phyloP scores from a whole-genome alignment of 2,797 vertebrate genomes.

The Onychomys torridus region DNA sequence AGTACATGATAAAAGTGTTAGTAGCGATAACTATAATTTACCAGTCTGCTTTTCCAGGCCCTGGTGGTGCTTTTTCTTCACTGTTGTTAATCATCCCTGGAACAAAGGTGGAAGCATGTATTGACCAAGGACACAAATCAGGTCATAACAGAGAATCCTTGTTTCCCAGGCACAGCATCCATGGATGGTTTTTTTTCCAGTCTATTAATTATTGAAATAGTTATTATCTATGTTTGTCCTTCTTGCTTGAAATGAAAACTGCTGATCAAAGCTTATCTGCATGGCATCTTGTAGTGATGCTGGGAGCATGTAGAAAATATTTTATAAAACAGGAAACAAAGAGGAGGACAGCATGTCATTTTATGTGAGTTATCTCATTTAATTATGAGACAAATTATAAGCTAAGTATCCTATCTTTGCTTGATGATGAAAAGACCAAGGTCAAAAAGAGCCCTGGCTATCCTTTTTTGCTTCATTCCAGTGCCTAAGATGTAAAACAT shows the following conservation, averaged over 20 bases:
- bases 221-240: slow-evolving; percentile 84
- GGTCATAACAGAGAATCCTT: slow-evolving; percentile 73
- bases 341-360: slow-evolving; percentile 12
- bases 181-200: slow-evolving; percentile 69
- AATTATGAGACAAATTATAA: slow-evolving; percentile 49
- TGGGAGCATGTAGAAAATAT: neutral
- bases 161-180: slow-evolving; percentile 74
- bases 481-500: neutral
- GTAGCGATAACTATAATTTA: slow-evolving; percentile 47
- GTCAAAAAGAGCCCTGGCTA: slow-evolving; percentile 10
- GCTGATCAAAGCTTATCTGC: slow-evolving; percentile 75
- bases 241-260: slow-evolving; percentile 80
- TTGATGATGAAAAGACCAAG: slow-evolving; percentile 40
- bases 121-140: slow-evolving; percentile 70
- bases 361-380: slow-evolving; percentile 41
- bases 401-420: neutral
- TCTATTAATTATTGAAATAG: slow-evolving; percentile 84
- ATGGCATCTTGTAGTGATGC: slow-evolving; percentile 22
- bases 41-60: slow-evolving; percentile 33
- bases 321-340: slow-evolving; percentile 17
- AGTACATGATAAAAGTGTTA: slow-evolving; percentile 58
- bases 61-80: neutral
- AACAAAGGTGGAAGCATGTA: slow-evolving; percentile 66
- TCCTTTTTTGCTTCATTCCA: neutral
- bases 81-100: slow-evolving; percentile 47